These are phyloP conservation scores for Orius laevigatus DNA, from an alignment of 1,140 invertebrate genomes.

Conservation along the genomic window DNA sequence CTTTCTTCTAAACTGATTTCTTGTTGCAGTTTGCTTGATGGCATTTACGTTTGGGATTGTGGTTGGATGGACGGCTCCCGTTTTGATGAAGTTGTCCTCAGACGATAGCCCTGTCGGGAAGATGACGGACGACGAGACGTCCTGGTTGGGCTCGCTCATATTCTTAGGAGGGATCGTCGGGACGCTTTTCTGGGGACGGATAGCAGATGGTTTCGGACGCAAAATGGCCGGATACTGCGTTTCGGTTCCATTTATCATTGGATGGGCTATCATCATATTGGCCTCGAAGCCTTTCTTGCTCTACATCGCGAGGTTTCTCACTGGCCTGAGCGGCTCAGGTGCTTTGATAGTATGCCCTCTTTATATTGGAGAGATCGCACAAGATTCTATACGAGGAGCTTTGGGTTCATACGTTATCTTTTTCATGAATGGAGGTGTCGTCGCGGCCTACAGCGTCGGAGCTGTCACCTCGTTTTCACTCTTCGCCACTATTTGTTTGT, in stretches of 20 bases:
- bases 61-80: conserved; percentile 34
- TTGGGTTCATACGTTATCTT: conserved; percentile 71
- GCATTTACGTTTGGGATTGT: conserved; percentile 30
- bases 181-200: conserved; percentile 46
- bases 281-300: conserved; percentile 39
- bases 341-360: conserved; percentile 64
- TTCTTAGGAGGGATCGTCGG: conserved; percentile 59
- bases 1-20: background rate
- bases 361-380: conserved; percentile 73
- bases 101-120: conserved; percentile 27
- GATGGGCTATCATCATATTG: conserved; percentile 55
- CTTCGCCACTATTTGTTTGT: conserved; percentile 45
- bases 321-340: conserved; percentile 54
- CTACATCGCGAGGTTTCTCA: conserved; percentile 56
- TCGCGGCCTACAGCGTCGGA: conserved; percentile 56
- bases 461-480: conserved; percentile 40
- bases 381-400: conserved; percentile 57
- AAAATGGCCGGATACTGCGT: conserved; percentile 53
- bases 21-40: conserved; percentile 31
- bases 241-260: conserved; percentile 51
- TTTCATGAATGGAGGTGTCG: conserved; percentile 64
- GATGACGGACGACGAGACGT: conserved; percentile 30
- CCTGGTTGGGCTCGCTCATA: conserved; percentile 44
- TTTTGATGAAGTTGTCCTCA: conserved; percentile 27
- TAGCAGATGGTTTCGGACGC: conserved; percentile 59